These are phyloP conservation scores for Origma solitaria DNA, from an alignment of 2,113 vertebrate species.

Conservation along the genomic window DNA sequence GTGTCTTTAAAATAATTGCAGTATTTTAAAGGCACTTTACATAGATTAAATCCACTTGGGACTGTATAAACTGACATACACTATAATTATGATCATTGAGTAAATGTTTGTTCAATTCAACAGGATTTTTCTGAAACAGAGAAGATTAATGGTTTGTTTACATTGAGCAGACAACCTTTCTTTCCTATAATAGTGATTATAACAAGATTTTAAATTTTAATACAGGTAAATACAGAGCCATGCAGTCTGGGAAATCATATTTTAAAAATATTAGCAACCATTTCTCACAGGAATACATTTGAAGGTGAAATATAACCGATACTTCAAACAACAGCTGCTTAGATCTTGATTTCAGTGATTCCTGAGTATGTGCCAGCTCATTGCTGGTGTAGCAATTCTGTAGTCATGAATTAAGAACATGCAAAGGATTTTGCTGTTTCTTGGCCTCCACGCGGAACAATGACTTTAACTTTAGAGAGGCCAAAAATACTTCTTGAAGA, in stretches of 20 bases:
- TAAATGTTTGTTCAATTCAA: slow-evolving; percentile 43
- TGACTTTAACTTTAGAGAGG: background rate
- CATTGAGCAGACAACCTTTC: background rate
- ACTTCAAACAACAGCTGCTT: background rate
- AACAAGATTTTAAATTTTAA: slow-evolving; percentile 7
- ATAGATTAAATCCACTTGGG: background rate
- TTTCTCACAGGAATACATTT: background rate
- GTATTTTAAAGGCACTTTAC: background rate
- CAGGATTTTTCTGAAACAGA: background rate
- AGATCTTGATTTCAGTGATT: background rate
- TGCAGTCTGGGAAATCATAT: background rate
- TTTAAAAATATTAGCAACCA: background rate
- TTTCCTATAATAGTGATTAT: background rate
- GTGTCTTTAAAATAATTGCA: background rate
- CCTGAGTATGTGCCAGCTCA: background rate
- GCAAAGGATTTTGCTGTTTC: background rate
- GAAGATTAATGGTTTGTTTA: slow-evolving; percentile 44
- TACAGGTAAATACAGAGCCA: background rate
- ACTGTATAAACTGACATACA: background rate
- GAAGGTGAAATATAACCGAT: background rate
- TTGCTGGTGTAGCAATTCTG: background rate
- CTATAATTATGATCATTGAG: slow-evolving; percentile 30
- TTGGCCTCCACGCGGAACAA: background rate
- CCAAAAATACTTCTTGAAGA: background rate
- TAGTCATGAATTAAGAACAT: background rate